Percentiles rank a stretch among this genome's conserved stretches.
These are phyloP conservation scores for Callocephalon fimbriatum DNA, from an alignment of 2,113 vertebrate species.

Conservation along the genomic window DNA sequence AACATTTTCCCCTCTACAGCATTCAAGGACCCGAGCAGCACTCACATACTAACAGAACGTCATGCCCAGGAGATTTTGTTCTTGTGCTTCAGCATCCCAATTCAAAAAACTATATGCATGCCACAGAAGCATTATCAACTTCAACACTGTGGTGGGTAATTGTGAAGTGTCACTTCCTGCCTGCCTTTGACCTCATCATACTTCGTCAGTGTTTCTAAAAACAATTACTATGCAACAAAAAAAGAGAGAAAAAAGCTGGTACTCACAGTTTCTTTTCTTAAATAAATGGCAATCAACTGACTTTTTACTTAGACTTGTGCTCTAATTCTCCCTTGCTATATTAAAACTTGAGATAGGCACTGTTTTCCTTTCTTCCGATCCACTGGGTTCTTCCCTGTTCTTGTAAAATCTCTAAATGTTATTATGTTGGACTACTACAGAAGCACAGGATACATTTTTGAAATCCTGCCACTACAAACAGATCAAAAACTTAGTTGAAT, in stretches of 20 bases:
- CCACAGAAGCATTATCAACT: not conserved
- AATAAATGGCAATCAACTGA: not conserved
- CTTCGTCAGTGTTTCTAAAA: not conserved
- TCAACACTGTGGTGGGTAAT: not conserved
- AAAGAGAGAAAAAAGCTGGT: accelerated
- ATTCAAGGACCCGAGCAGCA: not conserved
- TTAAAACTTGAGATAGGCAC: not conserved
- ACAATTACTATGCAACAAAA: not conserved
- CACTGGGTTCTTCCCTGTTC: not conserved
- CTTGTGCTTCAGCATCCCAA: not conserved
- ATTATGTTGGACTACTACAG: not conserved
- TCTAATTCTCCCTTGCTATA: not conserved
- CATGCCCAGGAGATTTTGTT: not conserved
- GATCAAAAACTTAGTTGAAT: not conserved
- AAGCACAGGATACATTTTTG: not conserved
- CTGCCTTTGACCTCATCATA: not conserved
- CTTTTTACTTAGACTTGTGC: not conserved
- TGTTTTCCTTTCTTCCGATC: not conserved
- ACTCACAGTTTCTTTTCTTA: not conserved
- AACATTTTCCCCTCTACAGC: not conserved
- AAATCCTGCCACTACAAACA: not conserved
- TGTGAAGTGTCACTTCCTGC: not conserved
- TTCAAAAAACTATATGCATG: not conserved
- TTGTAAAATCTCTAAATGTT: not conserved
- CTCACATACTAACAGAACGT: not conserved